Conservation (phyloP, 2,113 vertebrate genomes). For the Electrona antarctica region DNA sequence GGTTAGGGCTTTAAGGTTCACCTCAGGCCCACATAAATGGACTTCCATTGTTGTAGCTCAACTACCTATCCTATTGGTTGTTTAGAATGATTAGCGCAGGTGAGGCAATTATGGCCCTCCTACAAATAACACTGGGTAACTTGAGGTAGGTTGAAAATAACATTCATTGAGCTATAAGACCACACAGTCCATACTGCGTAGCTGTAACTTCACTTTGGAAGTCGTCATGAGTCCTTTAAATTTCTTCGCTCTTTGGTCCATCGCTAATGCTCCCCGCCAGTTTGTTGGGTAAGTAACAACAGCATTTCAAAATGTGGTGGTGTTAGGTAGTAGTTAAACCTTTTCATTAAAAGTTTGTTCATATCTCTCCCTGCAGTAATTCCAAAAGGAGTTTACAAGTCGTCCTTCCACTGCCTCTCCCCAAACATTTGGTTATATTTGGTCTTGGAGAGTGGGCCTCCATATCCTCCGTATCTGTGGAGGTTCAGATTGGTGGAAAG, state of each 20-base stretch:
- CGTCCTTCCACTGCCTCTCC: slow-evolving; percentile 83
- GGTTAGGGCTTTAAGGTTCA: no score
- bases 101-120: no score
- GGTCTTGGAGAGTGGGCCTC: slow-evolving; percentile 85
- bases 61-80: no score
- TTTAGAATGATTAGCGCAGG: no score
- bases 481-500: slow-evolving; percentile 80
- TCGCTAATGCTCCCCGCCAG: slow-evolving; percentile 80
- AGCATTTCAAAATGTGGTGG: no score
- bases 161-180: no score
- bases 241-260: slow-evolving; percentile 82
- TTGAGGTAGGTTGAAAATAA: no score
- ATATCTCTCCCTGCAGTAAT: slow-evolving; percentile 68
- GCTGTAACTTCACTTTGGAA: neutral
- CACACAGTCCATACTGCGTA: neutral
- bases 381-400: slow-evolving; percentile 80
- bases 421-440: slow-evolving; percentile 84
- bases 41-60: no score
- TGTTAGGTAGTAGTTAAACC: neutral
- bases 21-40: no score
- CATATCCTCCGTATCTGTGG: slow-evolving; percentile 56
- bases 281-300: slow-evolving; percentile 39
- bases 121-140: no score
- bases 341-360: neutral
- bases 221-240: slow-evolving; percentile 67